Percentiles rank a stretch among this genome's conserved stretches.
Evolutionary conservation across 1,140 invertebrate genomes (phyloP).

Genomic region (Apis mellifera): DNA sequence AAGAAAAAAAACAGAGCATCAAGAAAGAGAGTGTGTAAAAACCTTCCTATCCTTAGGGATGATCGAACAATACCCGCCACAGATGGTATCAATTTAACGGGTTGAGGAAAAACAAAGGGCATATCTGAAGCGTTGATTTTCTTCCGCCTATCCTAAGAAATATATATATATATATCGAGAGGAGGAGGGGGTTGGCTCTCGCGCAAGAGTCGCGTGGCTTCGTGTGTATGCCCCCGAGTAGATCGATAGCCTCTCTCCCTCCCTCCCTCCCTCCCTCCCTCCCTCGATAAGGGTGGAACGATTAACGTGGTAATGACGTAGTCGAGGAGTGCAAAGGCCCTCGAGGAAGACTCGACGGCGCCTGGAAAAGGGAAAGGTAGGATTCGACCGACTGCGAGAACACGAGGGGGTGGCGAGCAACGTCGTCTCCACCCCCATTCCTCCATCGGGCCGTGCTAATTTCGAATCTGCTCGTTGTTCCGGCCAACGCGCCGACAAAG

Average conservation of each 20-base stretch:
- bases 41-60: background rate
- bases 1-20: background rate
- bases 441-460: constrained; percentile 66
- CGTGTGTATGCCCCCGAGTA: background rate
- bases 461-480: constrained; percentile 69
- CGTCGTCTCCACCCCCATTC: constrained; percentile 34
- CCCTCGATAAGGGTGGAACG: constrained; percentile 44
- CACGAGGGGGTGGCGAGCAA: background rate
- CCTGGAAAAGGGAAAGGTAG: constrained; percentile 50
- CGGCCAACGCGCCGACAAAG: constrained; percentile 69
- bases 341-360: constrained; percentile 46
- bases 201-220: constrained; percentile 26
- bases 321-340: constrained; percentile 49
- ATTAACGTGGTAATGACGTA: constrained; percentile 56
- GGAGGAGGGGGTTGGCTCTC: background rate
- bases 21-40: background rate
- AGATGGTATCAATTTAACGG: constrained; percentile 26
- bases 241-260: constrained; percentile 54
- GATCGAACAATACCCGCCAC: constrained; percentile 15
- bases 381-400: constrained; percentile 38
- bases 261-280: background rate
- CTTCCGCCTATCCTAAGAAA: constrained; percentile 44
- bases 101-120: constrained; percentile 27
- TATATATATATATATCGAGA: constrained; percentile 13
- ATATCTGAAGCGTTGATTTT: constrained; percentile 10